Percentiles rank a stretch among this genome's conserved stretches.
Evolutionary conservation across 2,113 vertebrate genomes (phyloP).

Genomic region (Puma concolor): DNA sequence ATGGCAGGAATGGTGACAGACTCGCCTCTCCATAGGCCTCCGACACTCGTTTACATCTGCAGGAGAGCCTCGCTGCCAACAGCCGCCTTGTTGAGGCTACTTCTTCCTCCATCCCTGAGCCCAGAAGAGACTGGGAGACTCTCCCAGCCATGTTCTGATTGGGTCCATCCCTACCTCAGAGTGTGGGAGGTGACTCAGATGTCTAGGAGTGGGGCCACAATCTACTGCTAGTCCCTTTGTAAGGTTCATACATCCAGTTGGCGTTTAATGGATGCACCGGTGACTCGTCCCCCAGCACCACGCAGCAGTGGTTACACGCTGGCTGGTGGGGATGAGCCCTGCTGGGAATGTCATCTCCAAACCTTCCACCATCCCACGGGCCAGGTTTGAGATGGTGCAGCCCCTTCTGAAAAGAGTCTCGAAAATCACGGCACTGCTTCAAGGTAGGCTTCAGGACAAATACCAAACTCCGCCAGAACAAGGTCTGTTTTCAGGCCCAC

Average conservation of each 20-base stretch:
- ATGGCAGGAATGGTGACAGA: constrained; percentile 88
- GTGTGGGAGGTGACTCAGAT: background rate
- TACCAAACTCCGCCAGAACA: background rate
- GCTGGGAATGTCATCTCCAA: background rate
- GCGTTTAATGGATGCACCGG: background rate
- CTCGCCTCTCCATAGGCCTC: constrained; percentile 71
- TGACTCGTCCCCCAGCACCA: background rate
- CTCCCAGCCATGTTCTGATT: background rate
- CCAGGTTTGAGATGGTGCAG: background rate
- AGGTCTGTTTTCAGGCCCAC: constrained; percentile 13
- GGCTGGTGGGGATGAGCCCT: background rate
- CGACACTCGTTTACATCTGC: constrained; percentile 89
- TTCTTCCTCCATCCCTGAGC: background rate
- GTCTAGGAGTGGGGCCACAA: background rate
- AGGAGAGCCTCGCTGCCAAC: background rate
- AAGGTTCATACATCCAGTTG: background rate
- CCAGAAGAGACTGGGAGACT: background rate
- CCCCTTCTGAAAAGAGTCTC: background rate
- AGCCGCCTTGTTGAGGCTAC: background rate
- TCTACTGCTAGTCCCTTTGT: background rate
- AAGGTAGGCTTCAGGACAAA: background rate
- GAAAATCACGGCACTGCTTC: background rate
- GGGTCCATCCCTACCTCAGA: background rate
- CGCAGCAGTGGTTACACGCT: background rate
- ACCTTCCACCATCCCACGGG: background rate